Conservation (phyloP, 1,140 invertebrate genomes). For the Leptinotarsa texana region DNA sequence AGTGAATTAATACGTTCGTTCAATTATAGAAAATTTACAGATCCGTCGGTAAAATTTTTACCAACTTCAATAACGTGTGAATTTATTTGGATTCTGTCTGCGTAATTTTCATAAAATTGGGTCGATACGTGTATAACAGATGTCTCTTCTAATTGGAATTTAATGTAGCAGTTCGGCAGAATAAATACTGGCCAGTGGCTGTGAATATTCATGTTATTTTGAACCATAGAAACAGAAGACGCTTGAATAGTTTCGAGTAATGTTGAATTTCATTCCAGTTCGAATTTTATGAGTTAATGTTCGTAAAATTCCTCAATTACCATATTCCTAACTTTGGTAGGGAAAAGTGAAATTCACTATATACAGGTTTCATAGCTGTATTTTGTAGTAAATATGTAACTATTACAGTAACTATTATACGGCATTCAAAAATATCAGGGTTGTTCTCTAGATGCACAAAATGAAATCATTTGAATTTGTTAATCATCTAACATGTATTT, state of each 20-base stretch:
- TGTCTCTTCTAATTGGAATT: constrained; percentile 20
- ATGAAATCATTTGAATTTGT: no score
- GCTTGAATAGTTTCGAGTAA: not conserved
- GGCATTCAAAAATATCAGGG: no score
- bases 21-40: not conserved
- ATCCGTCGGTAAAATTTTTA: not conserved
- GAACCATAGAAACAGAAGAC: not conserved
- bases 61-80: not conserved
- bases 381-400: no score
- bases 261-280: not conserved
- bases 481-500: no score
- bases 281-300: not conserved
- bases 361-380: no score
- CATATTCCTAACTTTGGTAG: no score
- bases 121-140: constrained; percentile 15
- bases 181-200: constrained; percentile 13
- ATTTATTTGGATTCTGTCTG: constrained; percentile 11
- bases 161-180: constrained; percentile 15
- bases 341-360: no score
- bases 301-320: no score
- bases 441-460: no score
- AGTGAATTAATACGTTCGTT: not conserved
- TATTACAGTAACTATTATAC: no score
- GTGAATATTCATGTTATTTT: constrained; percentile 20
- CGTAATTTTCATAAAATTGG: constrained; percentile 13